Evolutionary conservation across 2,888 invertebrate species (phyloP), one percentile per base, ranked within the genome.

Genomic region (Drosophila formosana): DNA sequence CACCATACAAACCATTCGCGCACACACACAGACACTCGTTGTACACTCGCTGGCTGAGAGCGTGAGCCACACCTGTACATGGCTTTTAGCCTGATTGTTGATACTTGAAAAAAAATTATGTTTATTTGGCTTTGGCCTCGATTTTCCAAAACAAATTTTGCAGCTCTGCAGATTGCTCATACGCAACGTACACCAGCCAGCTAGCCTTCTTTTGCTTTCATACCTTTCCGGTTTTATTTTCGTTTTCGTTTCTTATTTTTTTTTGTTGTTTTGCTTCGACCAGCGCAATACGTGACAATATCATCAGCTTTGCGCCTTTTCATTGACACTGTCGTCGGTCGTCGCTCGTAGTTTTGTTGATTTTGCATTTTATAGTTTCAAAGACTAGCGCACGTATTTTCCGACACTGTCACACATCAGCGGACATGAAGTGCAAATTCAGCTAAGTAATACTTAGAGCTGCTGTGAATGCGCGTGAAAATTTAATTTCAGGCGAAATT

Each of bases 11-110:
- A 70, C 49, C 39, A 30, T 34, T 49, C 45, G 66, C 45, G 66
- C 63, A 63, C 32, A 32, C 64, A 60, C 45, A 51, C 47, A 46
- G 47, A 41, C 11, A 60, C 8, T 43, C 30, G 34, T 34, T 11
- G 34, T 26, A 52, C 28, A 55, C 62, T 37, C 43, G n/a, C 47
- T 23, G 13, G 26, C 23, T 53, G 13, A 63, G 49, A 53, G 46
- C 5, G 60, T 30, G 51, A 51, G 69, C 58, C 77, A 74, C 78
- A 82, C 82, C 82, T 82, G 82, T 58, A 75, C 56, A 73, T 76
- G 66, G 82, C 88, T 82, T 82, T 83, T 87, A 84, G 88, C 74
- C 64, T 87, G 82, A 83, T 82, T 82, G 88, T 84, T 87, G 79
- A 81, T 75, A 57, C 43, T 63, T 62, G 37, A 32, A 34, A 56